Conservation (phyloP, 2,888 invertebrate genomes). For the Epirrhoe tristata region DNA sequence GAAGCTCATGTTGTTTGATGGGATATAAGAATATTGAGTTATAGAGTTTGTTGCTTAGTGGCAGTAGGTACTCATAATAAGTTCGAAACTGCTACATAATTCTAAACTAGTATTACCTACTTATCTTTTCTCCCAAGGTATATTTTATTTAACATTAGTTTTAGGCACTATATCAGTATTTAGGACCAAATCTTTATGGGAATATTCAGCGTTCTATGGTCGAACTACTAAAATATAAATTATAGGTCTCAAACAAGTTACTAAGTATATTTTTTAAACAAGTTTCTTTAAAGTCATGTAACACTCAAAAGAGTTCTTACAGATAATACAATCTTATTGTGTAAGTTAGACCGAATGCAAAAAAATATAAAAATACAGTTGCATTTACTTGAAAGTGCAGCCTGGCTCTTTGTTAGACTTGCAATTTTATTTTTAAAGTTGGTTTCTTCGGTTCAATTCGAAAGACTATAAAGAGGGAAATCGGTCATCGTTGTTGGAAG, state of each 20-base stretch:
- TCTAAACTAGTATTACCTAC: too few relatives aligned
- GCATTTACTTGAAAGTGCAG: slow-evolving; percentile 8
- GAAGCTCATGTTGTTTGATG: slow-evolving; percentile 28
- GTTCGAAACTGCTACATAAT: background rate
- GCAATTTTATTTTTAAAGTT: slow-evolving; percentile 23
- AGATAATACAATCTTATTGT: background rate
- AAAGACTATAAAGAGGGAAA: slow-evolving; percentile 18
- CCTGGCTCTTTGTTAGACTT: slow-evolving; percentile 8
- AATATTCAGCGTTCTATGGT: too few relatives aligned
- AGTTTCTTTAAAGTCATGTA: too few relatives aligned
- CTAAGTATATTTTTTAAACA: too few relatives aligned
- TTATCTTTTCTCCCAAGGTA: too few relatives aligned
- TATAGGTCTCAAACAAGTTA: too few relatives aligned
- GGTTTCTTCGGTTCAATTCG: slow-evolving; percentile 11
- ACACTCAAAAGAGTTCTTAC: background rate
- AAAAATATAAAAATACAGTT: slow-evolving; percentile 5
- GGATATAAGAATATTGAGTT: slow-evolving; percentile 25
- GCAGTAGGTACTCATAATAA: background rate
- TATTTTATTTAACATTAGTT: too few relatives aligned
- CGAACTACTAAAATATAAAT: too few relatives aligned
- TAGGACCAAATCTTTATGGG: too few relatives aligned
- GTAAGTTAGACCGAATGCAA: slow-evolving; percentile 1
- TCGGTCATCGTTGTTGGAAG: slow-evolving; percentile 20
- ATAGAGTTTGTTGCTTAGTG: background rate
- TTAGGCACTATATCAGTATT: too few relatives aligned